Base-by-base conservation (phyloP, 2,113 vertebrate genomes). In the Petroica traversi region DNA sequence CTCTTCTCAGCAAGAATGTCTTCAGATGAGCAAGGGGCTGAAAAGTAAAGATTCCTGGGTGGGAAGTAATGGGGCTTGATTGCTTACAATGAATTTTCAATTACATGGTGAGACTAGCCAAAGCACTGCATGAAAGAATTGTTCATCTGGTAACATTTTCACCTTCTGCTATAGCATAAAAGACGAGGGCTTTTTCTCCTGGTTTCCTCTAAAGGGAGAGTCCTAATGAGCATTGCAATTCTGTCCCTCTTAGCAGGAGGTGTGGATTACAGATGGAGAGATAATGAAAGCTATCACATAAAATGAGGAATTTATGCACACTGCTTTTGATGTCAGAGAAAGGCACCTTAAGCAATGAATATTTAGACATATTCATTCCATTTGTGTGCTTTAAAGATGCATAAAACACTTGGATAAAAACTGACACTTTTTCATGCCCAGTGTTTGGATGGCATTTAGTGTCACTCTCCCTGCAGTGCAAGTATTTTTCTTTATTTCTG, bases 271-370 rank as follows among this genome's bases (percentile, higher is more conserved):
- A 78, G 54, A 74, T 22, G 36, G 73, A 93, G 52, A 72, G 33
- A 59, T 85, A 92, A 87, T 68, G 74, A 74, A 74, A 89, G 40
- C 72, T 52, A 26, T 63, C 64, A 75, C 3, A 1, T 92, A 41
- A 92, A 93, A 92, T 33, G 61, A 91, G 73, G 48, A 78, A 75
- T 92, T 82, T 61, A 57, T 73, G 74, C 71, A 57, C 11, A 0
- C 36, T 91, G 45, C 41, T 85, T 91, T 95, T 92, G 43, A 75
- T 81, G 66, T 49, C 73, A 84, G 68, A 85, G 74, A 93, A 85
- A 89, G 64, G 55, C 77, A 87, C 41, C 62, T 85, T 78, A 87
- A 80, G 83, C 36, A 74, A 48, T 57, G 40, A 51, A 11, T 92
- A 59, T 58, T 80, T 71, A 91, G 59, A 51, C 28, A 6, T 25